Evolutionary conservation across 2,797 vertebrate species (phyloP), one percentile per base, ranked within the genome.

Genomic region (Micromesistius poutassou): DNA sequence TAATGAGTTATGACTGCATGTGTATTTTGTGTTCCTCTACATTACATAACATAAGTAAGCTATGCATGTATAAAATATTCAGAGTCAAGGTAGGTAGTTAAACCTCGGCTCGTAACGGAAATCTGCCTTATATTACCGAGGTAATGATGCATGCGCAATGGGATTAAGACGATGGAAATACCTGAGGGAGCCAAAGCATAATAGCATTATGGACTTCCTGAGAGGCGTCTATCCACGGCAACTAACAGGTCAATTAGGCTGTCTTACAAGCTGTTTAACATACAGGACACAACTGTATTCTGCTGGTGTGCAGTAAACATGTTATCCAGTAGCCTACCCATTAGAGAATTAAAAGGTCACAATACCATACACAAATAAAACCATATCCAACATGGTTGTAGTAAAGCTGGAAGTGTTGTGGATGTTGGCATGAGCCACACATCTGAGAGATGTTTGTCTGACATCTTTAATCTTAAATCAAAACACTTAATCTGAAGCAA

Each of bases 121-220:
- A 93, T 86, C 85, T 81, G 88, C 89, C 85, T 89, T 89, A 85
- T 91, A 89, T 90, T 86, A 90, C 88, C 91, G 88, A 91, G 93
- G 91, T 93, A 93, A 94, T 94, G 93, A 93, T 92, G 92, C 92
- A 90, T 93, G 89, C 76, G 80, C 90, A 88, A 90, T 92, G 90
- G 92, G 91, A 94, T 94, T 92, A 93, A 80, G 84, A 87, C 79
- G 81, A 85, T 79, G 83, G 83, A 72, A 77, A 81, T 78, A 94
- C 92, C 90, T 93, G 88, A 76, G 87, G 87, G 87, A 87, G 83
- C 84, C 83, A 81, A 78, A 66, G 81, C 81, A 90, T 93, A 92
- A 93, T 88, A 87, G 86, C 82, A 70, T 82, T 79, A 90, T 89
- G 86, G 82, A 86, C 82, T 86, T 79, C 83, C 88, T 86, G 83